Conservation (phyloP, 2,797 vertebrate species). For the Peromyscus aztecus region DNA sequence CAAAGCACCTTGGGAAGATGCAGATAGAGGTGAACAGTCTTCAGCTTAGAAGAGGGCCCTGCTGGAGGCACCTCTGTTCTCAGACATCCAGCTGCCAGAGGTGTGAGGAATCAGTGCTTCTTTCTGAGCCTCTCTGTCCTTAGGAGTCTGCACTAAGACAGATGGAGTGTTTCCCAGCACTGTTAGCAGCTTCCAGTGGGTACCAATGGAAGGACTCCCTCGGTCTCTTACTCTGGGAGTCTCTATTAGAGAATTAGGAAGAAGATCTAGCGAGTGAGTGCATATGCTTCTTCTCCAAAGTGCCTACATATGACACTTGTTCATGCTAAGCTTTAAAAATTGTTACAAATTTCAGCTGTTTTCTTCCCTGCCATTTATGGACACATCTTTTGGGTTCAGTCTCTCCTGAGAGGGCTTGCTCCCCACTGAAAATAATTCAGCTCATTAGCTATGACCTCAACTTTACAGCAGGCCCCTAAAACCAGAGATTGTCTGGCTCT, state of each 20-base stretch:
- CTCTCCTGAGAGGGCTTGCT: constrained; percentile 12
- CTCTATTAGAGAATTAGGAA: background rate
- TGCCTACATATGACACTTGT: background rate
- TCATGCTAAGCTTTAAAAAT: constrained; percentile 38
- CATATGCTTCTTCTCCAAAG: background rate
- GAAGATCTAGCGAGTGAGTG: background rate
- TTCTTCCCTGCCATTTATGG: background rate
- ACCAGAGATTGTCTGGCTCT: background rate
- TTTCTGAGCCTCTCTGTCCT: background rate
- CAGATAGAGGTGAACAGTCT: background rate
- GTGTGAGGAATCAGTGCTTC: background rate
- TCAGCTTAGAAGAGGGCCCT: background rate
- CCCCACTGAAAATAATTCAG: constrained; percentile 22
- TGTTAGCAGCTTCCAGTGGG: background rate
- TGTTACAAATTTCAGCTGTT: constrained; percentile 6
- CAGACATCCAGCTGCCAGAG: background rate
- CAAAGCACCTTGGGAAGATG: no score
- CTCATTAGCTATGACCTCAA: constrained; percentile 36
- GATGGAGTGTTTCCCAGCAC: background rate
- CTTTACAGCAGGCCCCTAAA: constrained; percentile 9
- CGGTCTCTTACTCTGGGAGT: background rate
- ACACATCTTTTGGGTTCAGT: background rate
- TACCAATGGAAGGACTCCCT: background rate
- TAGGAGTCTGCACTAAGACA: background rate
- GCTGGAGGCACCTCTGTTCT: background rate